Base-by-base conservation (phyloP, 2,888 invertebrate genomes). In the Acrocyrtus sp. region DNA sequence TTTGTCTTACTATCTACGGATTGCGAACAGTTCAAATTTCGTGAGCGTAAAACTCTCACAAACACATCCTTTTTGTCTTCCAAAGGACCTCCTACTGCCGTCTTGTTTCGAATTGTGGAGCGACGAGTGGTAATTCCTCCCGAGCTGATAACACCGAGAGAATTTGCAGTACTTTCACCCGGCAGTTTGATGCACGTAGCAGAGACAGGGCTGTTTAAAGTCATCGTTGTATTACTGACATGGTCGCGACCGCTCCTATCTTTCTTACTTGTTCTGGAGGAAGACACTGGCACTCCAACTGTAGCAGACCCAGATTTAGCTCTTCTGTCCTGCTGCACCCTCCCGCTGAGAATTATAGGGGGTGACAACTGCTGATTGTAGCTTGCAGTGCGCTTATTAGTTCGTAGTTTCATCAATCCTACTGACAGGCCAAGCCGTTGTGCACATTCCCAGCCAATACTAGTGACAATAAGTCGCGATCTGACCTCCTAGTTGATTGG, bases 321-420 rank as follows among this genome's bases (percentile, higher is more conserved):
- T 10, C 29, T 47, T 12, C 58, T 43, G 27, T 57, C 27, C 45
- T 63, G 63, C 29, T 58, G 47, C 19, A 41, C 41, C 19, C 63
- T 43, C 29, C 57, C 51, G 45, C 2, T 45, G 5, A 15, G 21
- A 41, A 34, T 17, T 17, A 41, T n/a, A 51, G 50, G 60, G 53
- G 61, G 54, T 47, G 63, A 48, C 57, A 57, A 50, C 19, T 63
- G 15, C 39, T 72, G 47, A 27, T 21, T 50, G 57, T 56, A 45
- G 21, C 51, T 10, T 62, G 62, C n/a, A 47, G 39, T 60, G 45
- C 66, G 57, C 43, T 63, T 61, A 41, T 26, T 66, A 19, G 77
- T 77, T 69, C 78, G 60, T 72, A 79, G 75, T 76, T 77, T 79
- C 78, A 79, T 79, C 76, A 79, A 79, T 70, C 70, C 47, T 10